Evolutionary conservation across 2,888 invertebrate species (phyloP).

Genomic region (Pyrrhia umbra): DNA sequence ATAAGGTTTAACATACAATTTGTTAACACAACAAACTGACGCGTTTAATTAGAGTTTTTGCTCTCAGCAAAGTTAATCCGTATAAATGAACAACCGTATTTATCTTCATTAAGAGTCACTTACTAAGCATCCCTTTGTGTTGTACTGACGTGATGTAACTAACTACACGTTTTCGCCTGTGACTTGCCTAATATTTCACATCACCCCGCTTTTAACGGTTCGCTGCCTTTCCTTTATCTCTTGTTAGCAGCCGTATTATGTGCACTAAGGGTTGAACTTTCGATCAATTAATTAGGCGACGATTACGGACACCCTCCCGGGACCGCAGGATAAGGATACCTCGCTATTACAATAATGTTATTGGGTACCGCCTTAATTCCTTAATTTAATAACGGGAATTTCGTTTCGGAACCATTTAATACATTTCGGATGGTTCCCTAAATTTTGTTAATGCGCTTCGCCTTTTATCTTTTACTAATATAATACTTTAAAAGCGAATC

Average conservation of each 20-base stretch:
- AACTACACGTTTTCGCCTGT: slow-evolving; percentile 85
- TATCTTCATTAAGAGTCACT: slow-evolving; percentile 89
- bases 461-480: slow-evolving; percentile 58
- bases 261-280: slow-evolving; percentile 87
- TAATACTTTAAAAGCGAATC: slow-evolving; percentile 48
- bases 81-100: slow-evolving; percentile 88
- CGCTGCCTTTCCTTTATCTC: slow-evolving; percentile 86
- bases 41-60: slow-evolving; percentile 81
- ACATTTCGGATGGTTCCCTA: slow-evolving; percentile 58
- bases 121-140: slow-evolving; percentile 88
- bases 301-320: slow-evolving; percentile 82
- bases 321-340: slow-evolving; percentile 76
- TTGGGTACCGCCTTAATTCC: slow-evolving; percentile 74
- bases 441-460: slow-evolving; percentile 59
- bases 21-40: slow-evolving; percentile 70
- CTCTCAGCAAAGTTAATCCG: slow-evolving; percentile 83
- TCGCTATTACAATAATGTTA: slow-evolving; percentile 83
- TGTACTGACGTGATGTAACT: slow-evolving; percentile 84
- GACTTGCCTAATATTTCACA: slow-evolving; percentile 89
- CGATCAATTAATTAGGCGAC: slow-evolving; percentile 89
- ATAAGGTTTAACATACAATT: slow-evolving; percentile 58
- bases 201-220: slow-evolving; percentile 85
- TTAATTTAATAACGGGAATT: slow-evolving; percentile 74
- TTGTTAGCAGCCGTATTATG: slow-evolving; percentile 86
- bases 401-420: slow-evolving; percentile 61